Evolutionary conservation across 1,140 invertebrate genomes (phyloP).

Genomic region (Acromyrmex echinatior): DNA sequence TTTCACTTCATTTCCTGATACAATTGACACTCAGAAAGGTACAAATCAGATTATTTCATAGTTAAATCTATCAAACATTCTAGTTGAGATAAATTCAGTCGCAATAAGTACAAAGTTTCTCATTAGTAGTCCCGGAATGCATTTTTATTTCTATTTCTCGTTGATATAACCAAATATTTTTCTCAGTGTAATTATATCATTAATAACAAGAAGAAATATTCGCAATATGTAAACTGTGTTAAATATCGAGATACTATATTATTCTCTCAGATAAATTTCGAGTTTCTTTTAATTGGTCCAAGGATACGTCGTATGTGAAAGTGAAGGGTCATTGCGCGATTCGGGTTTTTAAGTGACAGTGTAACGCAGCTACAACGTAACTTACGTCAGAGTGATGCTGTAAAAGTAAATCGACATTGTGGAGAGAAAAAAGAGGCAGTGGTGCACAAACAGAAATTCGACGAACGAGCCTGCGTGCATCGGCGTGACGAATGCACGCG

Average conservation of each 20-base stretch:
- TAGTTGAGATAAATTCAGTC: too few species aligned
- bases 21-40: too few species aligned
- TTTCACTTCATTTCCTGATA: too few species aligned
- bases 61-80: too few species aligned
- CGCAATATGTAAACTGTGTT: background rate
- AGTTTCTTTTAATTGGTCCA: conserved; percentile 31
- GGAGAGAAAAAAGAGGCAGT: background rate
- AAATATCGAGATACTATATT: background rate
- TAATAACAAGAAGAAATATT: background rate
- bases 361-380: conserved; percentile 3
- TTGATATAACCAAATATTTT: too few species aligned
- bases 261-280: background rate
- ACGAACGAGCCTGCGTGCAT: background rate
- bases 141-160: too few species aligned
- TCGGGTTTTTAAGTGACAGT: conserved; percentile 23
- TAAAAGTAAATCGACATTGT: conserved; percentile 31
- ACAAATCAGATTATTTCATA: too few species aligned
- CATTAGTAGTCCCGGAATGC: too few species aligned
- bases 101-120: too few species aligned
- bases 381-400: conserved; percentile 2
- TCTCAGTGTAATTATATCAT: background rate
- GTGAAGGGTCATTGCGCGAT: conserved; percentile 51
- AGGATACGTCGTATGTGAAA: conserved; percentile 41
- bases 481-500: conserved; percentile 31
- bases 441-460: conserved; percentile 1